These are phyloP conservation scores for Macrotis lagotis DNA, from an alignment of 2,113 vertebrate genomes.

Conservation along the genomic window DNA sequence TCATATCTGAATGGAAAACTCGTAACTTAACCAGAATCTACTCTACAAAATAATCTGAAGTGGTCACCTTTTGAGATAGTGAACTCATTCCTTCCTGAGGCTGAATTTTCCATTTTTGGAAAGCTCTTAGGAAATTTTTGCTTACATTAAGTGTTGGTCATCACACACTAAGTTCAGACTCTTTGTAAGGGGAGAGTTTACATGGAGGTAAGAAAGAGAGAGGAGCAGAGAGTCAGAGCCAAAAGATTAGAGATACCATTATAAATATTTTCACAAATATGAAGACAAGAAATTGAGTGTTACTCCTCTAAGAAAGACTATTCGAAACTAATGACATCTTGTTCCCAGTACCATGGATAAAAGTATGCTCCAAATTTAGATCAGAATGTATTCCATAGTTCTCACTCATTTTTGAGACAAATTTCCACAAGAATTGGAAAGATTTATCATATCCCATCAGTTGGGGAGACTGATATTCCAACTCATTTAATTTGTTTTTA, in stretches of 20 bases:
- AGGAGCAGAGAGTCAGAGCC: background rate
- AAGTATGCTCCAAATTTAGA: background rate
- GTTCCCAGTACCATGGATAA: background rate
- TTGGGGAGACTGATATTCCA: background rate
- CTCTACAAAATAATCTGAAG: background rate
- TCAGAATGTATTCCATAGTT: background rate
- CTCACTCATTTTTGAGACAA: background rate
- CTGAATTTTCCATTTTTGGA: background rate
- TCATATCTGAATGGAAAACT: background rate
- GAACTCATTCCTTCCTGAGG: background rate
- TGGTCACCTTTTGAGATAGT: background rate
- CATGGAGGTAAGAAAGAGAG: background rate
- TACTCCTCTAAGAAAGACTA: background rate
- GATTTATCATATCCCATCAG: background rate
- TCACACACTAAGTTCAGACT: background rate
- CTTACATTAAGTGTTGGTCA: background rate
- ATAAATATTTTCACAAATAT: background rate
- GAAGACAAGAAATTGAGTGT: background rate
- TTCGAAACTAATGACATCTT: background rate
- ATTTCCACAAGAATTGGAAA: background rate
- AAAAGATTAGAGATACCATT: background rate
- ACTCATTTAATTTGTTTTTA: conserved; percentile 32
- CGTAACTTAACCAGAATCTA: background rate
- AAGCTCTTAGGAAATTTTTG: background rate
- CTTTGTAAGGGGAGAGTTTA: background rate